These are phyloP conservation scores for Synanthedon vespiformis DNA, from an alignment of 2,888 invertebrate species.

Conservation along the genomic window DNA sequence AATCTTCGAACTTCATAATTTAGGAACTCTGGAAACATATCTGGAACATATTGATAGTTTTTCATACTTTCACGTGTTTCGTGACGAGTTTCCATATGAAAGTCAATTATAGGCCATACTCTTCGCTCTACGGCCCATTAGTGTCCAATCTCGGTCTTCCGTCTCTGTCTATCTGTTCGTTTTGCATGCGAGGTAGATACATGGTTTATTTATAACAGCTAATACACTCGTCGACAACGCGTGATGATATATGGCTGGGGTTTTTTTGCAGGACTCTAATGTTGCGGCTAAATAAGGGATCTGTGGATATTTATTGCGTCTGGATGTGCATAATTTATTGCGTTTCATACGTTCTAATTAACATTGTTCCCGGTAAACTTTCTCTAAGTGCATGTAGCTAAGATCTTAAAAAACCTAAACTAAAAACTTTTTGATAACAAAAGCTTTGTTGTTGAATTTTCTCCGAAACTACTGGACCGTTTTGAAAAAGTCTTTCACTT, in stretches of 20 bases:
- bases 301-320: not conserved
- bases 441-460: too few species aligned
- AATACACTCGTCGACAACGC: slow-evolving; percentile 7
- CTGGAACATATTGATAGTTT: too few species aligned
- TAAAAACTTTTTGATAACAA: too few species aligned
- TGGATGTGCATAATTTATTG: not conserved
- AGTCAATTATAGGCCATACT: slow-evolving; percentile 2
- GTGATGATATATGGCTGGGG: slow-evolving; percentile 4
- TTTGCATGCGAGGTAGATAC: not conserved
- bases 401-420: too few species aligned
- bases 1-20: not conserved
- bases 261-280: not conserved
- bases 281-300: not conserved
- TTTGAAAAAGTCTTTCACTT: too few species aligned
- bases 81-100: too few species aligned
- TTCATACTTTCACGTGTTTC: too few species aligned
- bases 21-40: too few species aligned
- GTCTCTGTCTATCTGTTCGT: slow-evolving; percentile 3
- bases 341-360: not conserved
- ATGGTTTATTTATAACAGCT: slow-evolving; percentile 6
- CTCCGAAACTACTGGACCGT: too few species aligned
- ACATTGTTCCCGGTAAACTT: not conserved
- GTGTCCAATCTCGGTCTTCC: slow-evolving; percentile 4
- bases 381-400: not conserved
- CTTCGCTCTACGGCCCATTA: slow-evolving; percentile 4